These are phyloP conservation scores for Malacosoma neustria DNA, from an alignment of 2,888 invertebrate genomes.

Conservation along the genomic window DNA sequence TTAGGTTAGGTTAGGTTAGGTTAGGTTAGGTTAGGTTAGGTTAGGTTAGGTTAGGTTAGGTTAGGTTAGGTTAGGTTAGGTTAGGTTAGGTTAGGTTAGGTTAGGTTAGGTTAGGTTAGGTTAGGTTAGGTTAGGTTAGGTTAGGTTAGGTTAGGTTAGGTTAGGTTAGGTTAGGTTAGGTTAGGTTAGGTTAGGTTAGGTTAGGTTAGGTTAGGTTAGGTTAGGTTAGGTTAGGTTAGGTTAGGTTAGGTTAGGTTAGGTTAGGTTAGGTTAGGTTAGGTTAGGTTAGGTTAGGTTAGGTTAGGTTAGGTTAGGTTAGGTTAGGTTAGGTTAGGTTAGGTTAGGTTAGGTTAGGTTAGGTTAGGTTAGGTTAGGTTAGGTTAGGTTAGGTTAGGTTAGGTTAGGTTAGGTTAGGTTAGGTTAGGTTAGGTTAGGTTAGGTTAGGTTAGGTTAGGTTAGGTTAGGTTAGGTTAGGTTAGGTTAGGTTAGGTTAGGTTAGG, in stretches of 20 bases:
- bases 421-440: slow-evolving; percentile 4
- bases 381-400: slow-evolving; percentile 2
- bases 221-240: slow-evolving; percentile 15
- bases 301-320: slow-evolving; percentile 2
- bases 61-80: slow-evolving; percentile 17
- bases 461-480: slow-evolving; percentile 4
- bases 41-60: slow-evolving; percentile 17
- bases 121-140: slow-evolving; percentile 16
- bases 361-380: slow-evolving; percentile 4
- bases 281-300: slow-evolving; percentile 3
- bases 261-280: slow-evolving; percentile 18
- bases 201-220: slow-evolving; percentile 21
- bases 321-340: slow-evolving; percentile 2
- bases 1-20: slow-evolving; percentile 17
- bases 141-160: slow-evolving; percentile 17
- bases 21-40: slow-evolving; percentile 17
- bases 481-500: slow-evolving; percentile 4
- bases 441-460: slow-evolving; percentile 4
- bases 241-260: slow-evolving; percentile 21
- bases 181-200: slow-evolving; percentile 19
- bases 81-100: slow-evolving; percentile 18
- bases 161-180: slow-evolving; percentile 18
- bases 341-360: slow-evolving; percentile 3
- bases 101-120: slow-evolving; percentile 15
- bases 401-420: slow-evolving; percentile 3